Base-by-base conservation (phyloP, 92 coral and sea anemone genomes). In the Porites evermanni region DNA sequence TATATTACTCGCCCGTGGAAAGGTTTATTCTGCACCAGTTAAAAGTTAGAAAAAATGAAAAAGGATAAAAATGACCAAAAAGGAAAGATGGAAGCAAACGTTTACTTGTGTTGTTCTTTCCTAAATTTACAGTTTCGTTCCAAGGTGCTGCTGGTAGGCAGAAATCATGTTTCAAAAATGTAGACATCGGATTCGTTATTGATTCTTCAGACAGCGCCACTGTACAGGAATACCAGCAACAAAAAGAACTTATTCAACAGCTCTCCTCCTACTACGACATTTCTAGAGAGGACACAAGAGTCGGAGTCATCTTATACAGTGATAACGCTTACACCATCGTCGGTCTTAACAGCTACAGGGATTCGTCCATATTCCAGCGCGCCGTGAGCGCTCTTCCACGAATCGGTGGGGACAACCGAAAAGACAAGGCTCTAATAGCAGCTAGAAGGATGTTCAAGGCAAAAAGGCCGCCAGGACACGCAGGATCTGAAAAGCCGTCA, bases 101-200 rank as follows among this genome's bases (percentile, higher is more conserved):
- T 19, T 52, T 75, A 11, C 11, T 19, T 21, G 0, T 75, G 21
- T 8, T 16, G 12, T 78, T 64, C 21, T 1, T 79, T 52, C 50
- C 47, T 51, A 19, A 44, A 60, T 50, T 61, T 50, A 14, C 23
- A 83, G 87, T 38, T 8, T 72, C 58, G 11, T 74, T 89, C 19
- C 75, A 74, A 74, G 93, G 90, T 7, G 72, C 65, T 52, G 69
- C 76, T 53, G 89, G 87, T 24, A n/a, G 56, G 24, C 26, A 64
- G 61, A 80, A 70, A 17, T 64, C 89, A 0, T 94, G 98, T 26
- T 79, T 75, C 64, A 89, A 70, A 69, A 88, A 78, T 20, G 91
- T 92, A 87, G 98, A 94, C 75, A 68, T 94, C 24, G 94, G 90
- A 23, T 90, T 94, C 83, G 94, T 91, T 6, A 74, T 94, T 63